Percentiles rank a stretch among this genome's conserved stretches.
Conservation (phyloP, 2,888 invertebrate genomes). For the Erebia palarica region DNA sequence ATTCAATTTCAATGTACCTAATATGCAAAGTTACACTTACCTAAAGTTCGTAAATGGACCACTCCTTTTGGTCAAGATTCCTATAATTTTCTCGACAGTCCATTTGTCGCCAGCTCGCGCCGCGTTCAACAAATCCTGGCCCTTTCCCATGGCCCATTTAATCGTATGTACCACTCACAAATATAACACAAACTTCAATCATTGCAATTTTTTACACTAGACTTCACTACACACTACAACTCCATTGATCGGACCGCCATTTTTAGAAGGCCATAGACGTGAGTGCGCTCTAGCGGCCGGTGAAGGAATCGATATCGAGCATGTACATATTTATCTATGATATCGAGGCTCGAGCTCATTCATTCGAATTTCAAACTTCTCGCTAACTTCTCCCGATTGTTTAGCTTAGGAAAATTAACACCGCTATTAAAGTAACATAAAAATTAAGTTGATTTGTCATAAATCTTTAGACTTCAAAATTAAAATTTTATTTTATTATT, state of each 20-base stretch:
- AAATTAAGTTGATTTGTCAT: no score
- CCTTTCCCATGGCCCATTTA: conserved; percentile 93
- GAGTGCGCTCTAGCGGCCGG: conserved; percentile 76
- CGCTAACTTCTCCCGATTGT: conserved; percentile 2
- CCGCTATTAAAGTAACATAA: no score
- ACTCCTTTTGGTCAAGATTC: conserved; percentile 94
- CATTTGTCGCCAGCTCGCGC: conserved; percentile 95
- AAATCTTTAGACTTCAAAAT: background rate
- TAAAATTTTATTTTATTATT: background rate
- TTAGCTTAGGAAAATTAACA: background rate
- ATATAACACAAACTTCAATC: conserved; percentile 75
- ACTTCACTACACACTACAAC: conserved; percentile 81
- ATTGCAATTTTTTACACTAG: conserved; percentile 77
- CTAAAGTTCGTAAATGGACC: conserved; percentile 91
- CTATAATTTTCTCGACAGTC: conserved; percentile 94
- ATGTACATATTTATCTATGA: no score
- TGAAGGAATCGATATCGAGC: conserved; percentile 68
- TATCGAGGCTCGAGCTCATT: conserved; percentile 28
- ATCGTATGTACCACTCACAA: conserved; percentile 68
- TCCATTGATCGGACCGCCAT: conserved; percentile 92
- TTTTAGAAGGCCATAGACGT: conserved; percentile 74
- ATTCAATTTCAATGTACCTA: conserved; percentile 2
- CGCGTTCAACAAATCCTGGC: conserved; percentile 97
- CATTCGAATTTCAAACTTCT: conserved; percentile 26
- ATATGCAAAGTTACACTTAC: conserved; percentile 79